These are phyloP conservation scores for Cisticola juncidis DNA, from an alignment of 2,113 vertebrate genomes.

Conservation along the genomic window DNA sequence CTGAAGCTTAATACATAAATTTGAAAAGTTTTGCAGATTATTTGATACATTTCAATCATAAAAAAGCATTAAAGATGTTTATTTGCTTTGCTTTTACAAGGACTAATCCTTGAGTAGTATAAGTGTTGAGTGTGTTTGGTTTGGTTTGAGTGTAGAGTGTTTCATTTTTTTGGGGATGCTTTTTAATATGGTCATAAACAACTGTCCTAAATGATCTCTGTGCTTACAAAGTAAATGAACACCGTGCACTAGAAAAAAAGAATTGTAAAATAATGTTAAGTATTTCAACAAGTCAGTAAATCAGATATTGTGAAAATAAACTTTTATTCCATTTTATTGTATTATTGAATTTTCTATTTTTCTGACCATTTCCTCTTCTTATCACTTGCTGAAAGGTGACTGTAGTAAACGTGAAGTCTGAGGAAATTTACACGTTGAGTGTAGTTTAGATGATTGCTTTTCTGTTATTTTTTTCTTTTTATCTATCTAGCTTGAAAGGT, in stretches of 20 bases:
- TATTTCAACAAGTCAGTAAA: background rate
- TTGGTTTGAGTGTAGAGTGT: background rate
- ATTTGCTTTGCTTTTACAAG: background rate
- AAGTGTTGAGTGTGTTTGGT: background rate
- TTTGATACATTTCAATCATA: background rate
- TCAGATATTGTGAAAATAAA: background rate
- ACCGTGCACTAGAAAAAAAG: background rate
- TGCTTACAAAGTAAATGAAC: background rate
- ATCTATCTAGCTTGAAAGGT: conserved; percentile 84
- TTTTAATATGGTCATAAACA: background rate
- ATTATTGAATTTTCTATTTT: background rate
- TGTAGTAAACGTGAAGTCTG: background rate
- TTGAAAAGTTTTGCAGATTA: background rate
- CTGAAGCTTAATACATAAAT: background rate
- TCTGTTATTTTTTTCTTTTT: background rate
- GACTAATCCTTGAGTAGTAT: background rate
- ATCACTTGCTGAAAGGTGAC: background rate
- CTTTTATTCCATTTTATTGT: background rate
- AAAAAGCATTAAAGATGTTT: background rate
- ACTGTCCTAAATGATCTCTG: background rate
- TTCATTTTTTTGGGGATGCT: background rate
- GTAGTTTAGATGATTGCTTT: background rate
- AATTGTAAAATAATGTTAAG: background rate
- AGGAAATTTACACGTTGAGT: background rate
- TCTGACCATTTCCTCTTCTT: background rate